phyloP scores from a whole-genome alignment of 1,140 invertebrate species.

The Drosophila cardini region DNA sequence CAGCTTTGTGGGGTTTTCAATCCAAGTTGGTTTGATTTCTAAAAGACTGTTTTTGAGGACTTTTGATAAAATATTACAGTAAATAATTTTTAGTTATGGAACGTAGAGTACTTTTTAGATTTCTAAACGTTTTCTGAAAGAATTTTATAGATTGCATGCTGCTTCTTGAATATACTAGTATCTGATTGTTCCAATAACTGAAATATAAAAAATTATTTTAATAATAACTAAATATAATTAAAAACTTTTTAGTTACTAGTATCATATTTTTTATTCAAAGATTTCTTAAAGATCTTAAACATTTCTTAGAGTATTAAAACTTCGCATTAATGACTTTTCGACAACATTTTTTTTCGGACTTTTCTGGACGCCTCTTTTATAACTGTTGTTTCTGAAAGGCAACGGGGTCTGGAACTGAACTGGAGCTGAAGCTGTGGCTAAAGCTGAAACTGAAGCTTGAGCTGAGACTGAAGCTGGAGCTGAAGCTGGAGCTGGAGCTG shows the following conservation, averaged over 20 bases:
- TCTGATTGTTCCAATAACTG: no score
- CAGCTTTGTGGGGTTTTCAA: neutral
- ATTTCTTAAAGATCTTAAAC: neutral
- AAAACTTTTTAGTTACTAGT: neutral
- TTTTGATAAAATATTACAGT: no score
- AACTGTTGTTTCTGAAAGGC: conserved; percentile 66
- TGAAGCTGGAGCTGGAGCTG: conserved; percentile 34
- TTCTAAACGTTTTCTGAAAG: no score
- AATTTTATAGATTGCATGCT: no score
- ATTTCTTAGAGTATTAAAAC: conserved; percentile 14
- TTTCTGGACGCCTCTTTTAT: conserved; percentile 62
- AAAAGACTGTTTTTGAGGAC: no score
- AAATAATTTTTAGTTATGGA: no score
- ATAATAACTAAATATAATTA: neutral
- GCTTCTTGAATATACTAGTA: no score
- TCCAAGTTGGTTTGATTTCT: no score
- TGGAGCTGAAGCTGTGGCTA: conserved; percentile 33
- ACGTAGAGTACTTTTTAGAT: no score
- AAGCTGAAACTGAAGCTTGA: neutral
- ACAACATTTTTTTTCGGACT: conserved; percentile 30
- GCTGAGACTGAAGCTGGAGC: conserved; percentile 29
- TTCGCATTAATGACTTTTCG: conserved; percentile 16
- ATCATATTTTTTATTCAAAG: neutral
- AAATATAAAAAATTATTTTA: neutral
- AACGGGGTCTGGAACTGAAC: conserved; percentile 36